These are phyloP conservation scores for Apodemia zela DNA, from an alignment of 2,888 invertebrate species.

Conservation along the genomic window DNA sequence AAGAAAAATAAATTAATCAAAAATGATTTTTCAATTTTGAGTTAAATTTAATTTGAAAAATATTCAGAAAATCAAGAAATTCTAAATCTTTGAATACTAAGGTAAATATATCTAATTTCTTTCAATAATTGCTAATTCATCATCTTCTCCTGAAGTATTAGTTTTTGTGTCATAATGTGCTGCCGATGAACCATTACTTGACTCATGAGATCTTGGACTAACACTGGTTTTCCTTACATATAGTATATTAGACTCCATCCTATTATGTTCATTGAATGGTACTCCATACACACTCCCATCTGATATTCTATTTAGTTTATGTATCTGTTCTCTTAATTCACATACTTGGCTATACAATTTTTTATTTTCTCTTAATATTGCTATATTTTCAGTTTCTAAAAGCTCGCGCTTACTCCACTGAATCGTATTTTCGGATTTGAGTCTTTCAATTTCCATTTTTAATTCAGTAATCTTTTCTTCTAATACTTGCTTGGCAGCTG, in stretches of 20 bases:
- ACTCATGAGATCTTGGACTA: slow-evolving; percentile 68
- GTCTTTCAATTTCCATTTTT: slow-evolving; percentile 86
- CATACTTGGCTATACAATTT: slow-evolving; percentile 82
- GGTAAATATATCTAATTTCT: slow-evolving; percentile 42
- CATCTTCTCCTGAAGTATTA: slow-evolving; percentile 68
- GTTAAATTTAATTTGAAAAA: slow-evolving; percentile 2
- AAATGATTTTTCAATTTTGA: background rate
- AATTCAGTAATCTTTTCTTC: slow-evolving; percentile 67
- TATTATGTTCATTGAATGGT: slow-evolving; percentile 42
- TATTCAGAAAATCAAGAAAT: background rate
- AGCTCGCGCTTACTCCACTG: slow-evolving; percentile 96
- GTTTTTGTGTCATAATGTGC: slow-evolving; percentile 61
- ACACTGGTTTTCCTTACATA: slow-evolving; percentile 64
- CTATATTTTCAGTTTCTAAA: slow-evolving; percentile 93
- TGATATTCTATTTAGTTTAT: slow-evolving; percentile 68
- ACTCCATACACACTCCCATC: slow-evolving; percentile 60
- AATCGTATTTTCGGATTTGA: slow-evolving; percentile 95
- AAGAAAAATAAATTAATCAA: background rate
- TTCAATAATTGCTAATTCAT: slow-evolving; percentile 69
- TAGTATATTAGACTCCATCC: slow-evolving; percentile 60
- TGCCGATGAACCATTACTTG: slow-evolving; percentile 69
- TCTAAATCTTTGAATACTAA: slow-evolving; percentile 23
- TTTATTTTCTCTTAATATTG: slow-evolving; percentile 93
- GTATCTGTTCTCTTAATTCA: slow-evolving; percentile 69
- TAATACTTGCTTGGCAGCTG: slow-evolving; percentile 69